Conservation (phyloP, 1,140 invertebrate genomes). For the Manduca sexta region DNA sequence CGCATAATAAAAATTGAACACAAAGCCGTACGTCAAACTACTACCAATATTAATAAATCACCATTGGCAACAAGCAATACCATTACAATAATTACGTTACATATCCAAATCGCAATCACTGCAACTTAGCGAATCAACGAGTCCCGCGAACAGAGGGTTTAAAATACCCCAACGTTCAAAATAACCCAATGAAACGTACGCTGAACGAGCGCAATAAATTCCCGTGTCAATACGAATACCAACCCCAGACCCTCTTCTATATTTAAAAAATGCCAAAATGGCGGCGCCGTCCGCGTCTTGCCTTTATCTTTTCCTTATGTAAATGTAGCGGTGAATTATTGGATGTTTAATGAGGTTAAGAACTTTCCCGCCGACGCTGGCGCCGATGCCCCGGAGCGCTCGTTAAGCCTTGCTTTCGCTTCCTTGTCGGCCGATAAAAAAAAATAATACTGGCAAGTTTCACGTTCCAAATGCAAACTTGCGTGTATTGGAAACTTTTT, state of each 20-base stretch:
- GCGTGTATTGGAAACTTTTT: no score
- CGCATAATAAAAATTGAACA: no score
- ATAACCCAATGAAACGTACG: constrained; percentile 38
- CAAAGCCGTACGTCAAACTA: no score
- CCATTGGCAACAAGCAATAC: background rate
- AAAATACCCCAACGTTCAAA: constrained; percentile 22
- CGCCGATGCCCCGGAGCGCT: constrained; percentile 14
- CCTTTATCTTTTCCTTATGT: constrained; percentile 44
- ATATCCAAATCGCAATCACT: constrained; percentile 13
- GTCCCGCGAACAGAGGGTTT: constrained; percentile 8
- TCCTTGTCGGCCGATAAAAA: constrained; percentile 4
- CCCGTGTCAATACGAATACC: constrained; percentile 20
- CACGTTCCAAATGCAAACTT: background rate
- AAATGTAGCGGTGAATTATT: constrained; percentile 29
- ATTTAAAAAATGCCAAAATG: constrained; percentile 23
- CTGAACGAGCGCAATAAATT: constrained; percentile 29
- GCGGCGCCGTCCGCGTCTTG: constrained; percentile 24
- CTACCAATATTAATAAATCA: no score
- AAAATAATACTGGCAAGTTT: constrained; percentile 5
- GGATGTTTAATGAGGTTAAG: constrained; percentile 31
- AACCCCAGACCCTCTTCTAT: constrained; percentile 20
- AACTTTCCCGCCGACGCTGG: constrained; percentile 29
- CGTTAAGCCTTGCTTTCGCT: constrained; percentile 18
- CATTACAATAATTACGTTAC: constrained; percentile 18
- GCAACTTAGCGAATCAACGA: constrained; percentile 24